Evolutionary conservation across 2,113 vertebrate genomes (phyloP), one percentile per base, ranked within the genome.

Genomic region (Perca schrenkii): DNA sequence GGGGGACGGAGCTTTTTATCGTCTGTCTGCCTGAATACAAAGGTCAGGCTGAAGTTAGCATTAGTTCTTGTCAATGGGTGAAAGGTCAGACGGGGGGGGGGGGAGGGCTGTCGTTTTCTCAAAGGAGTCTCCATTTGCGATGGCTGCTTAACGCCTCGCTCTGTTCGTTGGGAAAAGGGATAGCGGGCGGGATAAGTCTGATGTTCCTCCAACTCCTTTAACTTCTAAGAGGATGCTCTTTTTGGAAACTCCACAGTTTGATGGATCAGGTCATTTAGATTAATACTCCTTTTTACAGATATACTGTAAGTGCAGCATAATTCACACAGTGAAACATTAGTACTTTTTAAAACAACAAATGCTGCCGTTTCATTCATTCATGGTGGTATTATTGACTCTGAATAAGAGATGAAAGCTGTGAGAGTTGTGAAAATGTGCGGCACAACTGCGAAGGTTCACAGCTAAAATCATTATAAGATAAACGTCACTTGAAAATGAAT

Each of bases 31-130:
- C 83, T 88, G 84, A 77, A 77, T 4, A 79, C 70, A 89, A 86
- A 91, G 79, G 77, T 83, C 78, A 83, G 68, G 40, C 64, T 89
- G 69, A 86, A 86, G 89, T 77, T 82, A 22, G 28, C 19, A 57
- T 91, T 90, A 77, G 85, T 81, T 88, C 73, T 76, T 85, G 81
- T 89, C 70, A 84, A 76, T 79, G 58, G 86, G 86, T 86, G 25
- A 25, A 89, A 88, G 85, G 83, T 91, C 77, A 74, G 85, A 79
- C 74, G 19, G 34, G n/a, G 34, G 40, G 4, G n/a, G 13, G 0
- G 14, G 63, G 36, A n/a, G 15, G 49, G 19, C 52, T 25, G 25
- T 25, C n/a, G 8, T 88, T 89, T 82, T 74, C 80, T 91, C 80
- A 81, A 67, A 76, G 79, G 85, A 85, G 68, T 71, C 75, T 77